Conservation (phyloP, 2,113 vertebrate genomes). For the Calidris pygmaea region DNA sequence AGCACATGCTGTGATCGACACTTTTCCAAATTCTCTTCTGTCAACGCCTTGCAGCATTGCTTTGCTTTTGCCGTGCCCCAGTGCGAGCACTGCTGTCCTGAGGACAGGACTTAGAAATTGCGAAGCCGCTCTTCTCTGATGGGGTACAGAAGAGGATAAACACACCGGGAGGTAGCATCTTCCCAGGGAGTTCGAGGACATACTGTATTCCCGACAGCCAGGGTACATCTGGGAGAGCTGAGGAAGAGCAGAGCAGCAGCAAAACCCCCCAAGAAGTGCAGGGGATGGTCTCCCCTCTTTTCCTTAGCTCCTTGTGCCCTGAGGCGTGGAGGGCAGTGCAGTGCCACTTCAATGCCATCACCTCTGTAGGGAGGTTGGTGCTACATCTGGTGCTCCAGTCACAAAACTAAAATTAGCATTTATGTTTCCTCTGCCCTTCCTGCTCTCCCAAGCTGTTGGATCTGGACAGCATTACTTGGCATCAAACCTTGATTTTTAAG, state of each 20-base stretch:
- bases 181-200: background rate
- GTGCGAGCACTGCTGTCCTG: background rate
- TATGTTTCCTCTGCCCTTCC: background rate
- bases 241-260: background rate
- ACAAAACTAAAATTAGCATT: background rate
- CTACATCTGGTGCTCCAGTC: background rate
- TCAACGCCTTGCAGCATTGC: background rate
- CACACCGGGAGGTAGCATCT: background rate
- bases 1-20: accelerated
- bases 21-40: background rate
- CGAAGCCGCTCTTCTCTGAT: background rate
- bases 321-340: background rate
- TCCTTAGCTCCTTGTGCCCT: background rate
- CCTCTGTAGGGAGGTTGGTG: background rate
- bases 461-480: background rate
- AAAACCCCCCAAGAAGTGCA: background rate
- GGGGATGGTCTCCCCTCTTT: background rate
- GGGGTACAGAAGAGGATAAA: background rate
- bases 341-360: background rate
- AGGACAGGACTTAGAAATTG: background rate
- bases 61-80: background rate
- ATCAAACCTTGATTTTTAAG: background rate
- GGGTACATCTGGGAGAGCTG: background rate
- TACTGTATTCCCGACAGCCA: background rate
- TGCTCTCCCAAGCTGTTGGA: background rate